Conservation (phyloP, 2,113 vertebrate species). For the Charadrius vociferus region DNA sequence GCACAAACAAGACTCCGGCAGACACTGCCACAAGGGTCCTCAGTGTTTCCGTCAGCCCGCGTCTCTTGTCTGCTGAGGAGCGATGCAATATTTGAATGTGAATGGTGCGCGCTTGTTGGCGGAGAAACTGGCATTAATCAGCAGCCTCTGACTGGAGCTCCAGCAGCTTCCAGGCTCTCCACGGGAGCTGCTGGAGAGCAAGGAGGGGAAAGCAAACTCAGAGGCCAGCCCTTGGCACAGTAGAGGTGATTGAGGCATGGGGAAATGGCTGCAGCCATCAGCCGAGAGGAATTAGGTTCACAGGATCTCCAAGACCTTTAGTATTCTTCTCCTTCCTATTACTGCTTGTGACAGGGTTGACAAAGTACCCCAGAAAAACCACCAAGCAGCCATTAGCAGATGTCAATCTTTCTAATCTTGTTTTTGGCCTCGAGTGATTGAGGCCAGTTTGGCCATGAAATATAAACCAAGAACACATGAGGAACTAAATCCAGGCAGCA, state of each 20-base stretch:
- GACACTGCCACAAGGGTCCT: slow-evolving; percentile 19
- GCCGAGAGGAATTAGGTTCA: background rate
- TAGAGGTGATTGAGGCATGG: background rate
- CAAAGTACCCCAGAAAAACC: slow-evolving; percentile 25
- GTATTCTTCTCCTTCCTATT: background rate
- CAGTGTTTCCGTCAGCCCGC: background rate
- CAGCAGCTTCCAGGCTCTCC: slow-evolving; percentile 2
- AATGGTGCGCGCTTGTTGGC: background rate
- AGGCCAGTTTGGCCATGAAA: background rate
- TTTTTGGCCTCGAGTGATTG: background rate
- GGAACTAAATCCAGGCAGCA: slow-evolving; percentile 10
- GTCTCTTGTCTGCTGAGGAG: slow-evolving; percentile 19
- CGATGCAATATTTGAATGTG: slow-evolving; percentile 41
- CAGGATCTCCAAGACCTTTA: background rate
- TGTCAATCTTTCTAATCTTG: background rate
- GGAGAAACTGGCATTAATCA: slow-evolving; percentile 5
- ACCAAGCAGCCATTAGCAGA: slow-evolving; percentile 5
- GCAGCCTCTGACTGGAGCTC: background rate
- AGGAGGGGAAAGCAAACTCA: background rate
- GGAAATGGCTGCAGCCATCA: background rate
- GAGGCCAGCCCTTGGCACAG: background rate
- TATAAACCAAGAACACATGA: slow-evolving; percentile 35
- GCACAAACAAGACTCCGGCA: background rate
- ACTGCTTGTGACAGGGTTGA: background rate
- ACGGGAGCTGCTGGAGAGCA: background rate